Conservation (phyloP, 2,888 invertebrate species). For the Alloplasta piceator region DNA sequence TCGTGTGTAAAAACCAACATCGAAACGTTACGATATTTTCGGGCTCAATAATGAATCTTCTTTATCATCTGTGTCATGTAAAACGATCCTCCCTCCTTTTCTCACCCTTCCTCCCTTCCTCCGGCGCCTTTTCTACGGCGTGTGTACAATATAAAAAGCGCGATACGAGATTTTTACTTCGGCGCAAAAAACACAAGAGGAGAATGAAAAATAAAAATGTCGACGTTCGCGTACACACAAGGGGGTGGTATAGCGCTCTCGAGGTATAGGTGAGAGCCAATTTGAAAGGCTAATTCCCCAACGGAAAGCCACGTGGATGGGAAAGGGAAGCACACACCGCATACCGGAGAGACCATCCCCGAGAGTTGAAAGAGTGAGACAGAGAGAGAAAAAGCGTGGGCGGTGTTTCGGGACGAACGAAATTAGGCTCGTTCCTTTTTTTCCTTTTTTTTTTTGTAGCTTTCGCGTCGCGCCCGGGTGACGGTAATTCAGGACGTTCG, state of each 20-base stretch:
- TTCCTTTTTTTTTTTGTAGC: constrained; percentile 54
- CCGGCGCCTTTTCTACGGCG: neutral
- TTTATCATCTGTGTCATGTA: neutral
- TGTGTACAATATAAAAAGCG: constrained; percentile 28
- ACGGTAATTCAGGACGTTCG: constrained; percentile 73
- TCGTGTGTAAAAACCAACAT: too few species aligned
- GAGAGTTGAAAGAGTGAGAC: constrained; percentile 32
- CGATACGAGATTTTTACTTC: constrained; percentile 54
- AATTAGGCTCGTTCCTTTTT: constrained; percentile 78
- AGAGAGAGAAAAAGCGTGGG: constrained; percentile 43
- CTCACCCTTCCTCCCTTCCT: neutral
- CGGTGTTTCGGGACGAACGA: constrained; percentile 68
- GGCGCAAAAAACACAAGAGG: constrained; percentile 41
- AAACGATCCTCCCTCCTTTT: neutral
- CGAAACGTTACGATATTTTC: too few species aligned
- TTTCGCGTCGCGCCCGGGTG: constrained; percentile 68
- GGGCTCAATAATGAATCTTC: neutral
- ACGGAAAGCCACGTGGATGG: constrained; percentile 73
- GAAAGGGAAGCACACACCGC: constrained; percentile 32
- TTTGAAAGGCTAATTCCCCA: constrained; percentile 82
- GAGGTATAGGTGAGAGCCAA: constrained; percentile 78
- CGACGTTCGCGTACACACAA: constrained; percentile 12
- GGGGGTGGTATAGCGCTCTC: constrained; percentile 29
- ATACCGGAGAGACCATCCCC: constrained; percentile 34
- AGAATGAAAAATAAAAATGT: constrained; percentile 53